Evolutionary conservation across 2,888 invertebrate species (phyloP), one percentile per base, ranked within the genome.

Genomic region (Oligia latruncula): DNA sequence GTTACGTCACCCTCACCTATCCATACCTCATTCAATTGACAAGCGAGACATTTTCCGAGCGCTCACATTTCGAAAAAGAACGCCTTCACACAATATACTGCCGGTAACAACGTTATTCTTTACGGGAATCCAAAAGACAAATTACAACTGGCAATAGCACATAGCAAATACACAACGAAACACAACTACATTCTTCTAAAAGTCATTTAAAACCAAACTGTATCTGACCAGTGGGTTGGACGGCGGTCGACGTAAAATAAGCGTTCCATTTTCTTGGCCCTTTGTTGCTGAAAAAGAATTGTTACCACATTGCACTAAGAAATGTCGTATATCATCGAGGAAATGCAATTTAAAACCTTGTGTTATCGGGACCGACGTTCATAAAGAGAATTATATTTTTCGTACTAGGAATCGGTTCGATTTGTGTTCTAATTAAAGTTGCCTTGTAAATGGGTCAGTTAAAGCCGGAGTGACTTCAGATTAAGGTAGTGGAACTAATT

Each of bases 121-220:
- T 79, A 85, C 72, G 58, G 64, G 55, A 73, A 78, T 76, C 75
- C 46, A 71, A 76, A 82, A 78, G 71, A 81, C 81, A 85, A 85
- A 88, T 82, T 82, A 80, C 80, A 68, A 64, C 60, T 78, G 40
- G 75, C 73, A 76, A 88, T 76, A 81, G 55, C 67, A 80, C 68
- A 77, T 74, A 82, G 74, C 74, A 82, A 87, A 82, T 78, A 82
- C 64, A 58, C 64, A 65, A 88, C 75, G 70, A 77, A 78, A 77
- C 74, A 71, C 68, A 78, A 80, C 79, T 85, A 82, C 83, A 86
- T 90, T 88, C 84, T 86, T 90, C 80, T 81, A 86, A 90, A 90
- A 90, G 85, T 85, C 89, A 87, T 90, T 90, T 91, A 87, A 87
- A 89, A 87, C 81, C 81, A 86, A 89, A 90, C 85, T 89, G 81